These are phyloP conservation scores for Microplitis demolitor DNA, from an alignment of 1,140 invertebrate species.

Conservation along the genomic window DNA sequence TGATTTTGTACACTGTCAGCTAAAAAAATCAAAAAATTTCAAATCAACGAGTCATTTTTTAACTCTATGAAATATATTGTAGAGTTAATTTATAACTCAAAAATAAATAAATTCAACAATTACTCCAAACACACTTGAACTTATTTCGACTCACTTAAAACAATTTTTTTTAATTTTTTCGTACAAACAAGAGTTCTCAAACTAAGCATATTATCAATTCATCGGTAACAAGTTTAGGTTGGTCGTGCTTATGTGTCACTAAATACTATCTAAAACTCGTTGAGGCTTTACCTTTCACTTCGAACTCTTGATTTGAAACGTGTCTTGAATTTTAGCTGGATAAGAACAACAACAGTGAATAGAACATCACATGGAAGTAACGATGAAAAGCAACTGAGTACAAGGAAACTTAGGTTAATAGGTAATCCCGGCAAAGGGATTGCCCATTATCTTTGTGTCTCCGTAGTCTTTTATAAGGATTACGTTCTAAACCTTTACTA, in stretches of 20 bases:
- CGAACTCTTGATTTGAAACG: conserved; percentile 11
- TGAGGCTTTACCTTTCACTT: conserved; percentile 27
- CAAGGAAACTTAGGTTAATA: conserved; percentile 30
- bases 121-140: too few relatives aligned
- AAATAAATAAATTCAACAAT: too few relatives aligned
- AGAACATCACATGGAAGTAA: not conserved
- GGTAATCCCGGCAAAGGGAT: conserved; percentile 36
- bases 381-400: not conserved
- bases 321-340: conserved; percentile 19
- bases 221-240: conserved; percentile 17
- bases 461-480: conserved; percentile 25
- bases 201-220: conserved; percentile 4
- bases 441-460: conserved; percentile 38
- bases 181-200: not conserved
- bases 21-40: too few relatives aligned
- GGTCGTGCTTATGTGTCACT: conserved; percentile 9
- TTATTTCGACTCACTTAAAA: too few relatives aligned
- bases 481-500: conserved; percentile 10
- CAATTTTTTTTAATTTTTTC: not conserved
- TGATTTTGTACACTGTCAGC: too few relatives aligned
- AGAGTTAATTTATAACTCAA: too few relatives aligned
- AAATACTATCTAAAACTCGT: conserved; percentile 32
- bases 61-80: too few relatives aligned
- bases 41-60: too few relatives aligned
- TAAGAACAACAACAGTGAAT: not conserved